Conservation (phyloP, 1,140 invertebrate genomes). For the Camponotus floridanus region DNA sequence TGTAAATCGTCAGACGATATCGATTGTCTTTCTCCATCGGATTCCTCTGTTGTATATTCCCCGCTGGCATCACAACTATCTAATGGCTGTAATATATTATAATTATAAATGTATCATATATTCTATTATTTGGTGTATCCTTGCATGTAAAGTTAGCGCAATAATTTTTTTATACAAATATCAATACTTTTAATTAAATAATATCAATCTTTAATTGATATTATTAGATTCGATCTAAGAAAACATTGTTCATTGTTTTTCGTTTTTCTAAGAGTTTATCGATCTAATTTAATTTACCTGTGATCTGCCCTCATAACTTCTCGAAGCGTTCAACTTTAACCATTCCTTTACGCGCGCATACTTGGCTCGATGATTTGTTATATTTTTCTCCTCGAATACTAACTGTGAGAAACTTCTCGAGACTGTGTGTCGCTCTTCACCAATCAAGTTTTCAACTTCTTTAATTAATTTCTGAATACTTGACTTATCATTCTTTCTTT, state of each 20-base stretch:
- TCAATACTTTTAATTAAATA: background rate
- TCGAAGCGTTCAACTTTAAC: slow-evolving; percentile 86
- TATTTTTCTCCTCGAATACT: slow-evolving; percentile 85
- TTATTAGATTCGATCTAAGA: too few species aligned
- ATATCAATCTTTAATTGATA: too few species aligned
- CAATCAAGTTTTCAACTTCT: slow-evolving; percentile 91
- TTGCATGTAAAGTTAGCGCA: background rate
- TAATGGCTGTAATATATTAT: slow-evolving; percentile 78
- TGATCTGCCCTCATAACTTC: slow-evolving; percentile 75
- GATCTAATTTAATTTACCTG: slow-evolving; percentile 74
- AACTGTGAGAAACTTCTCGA: slow-evolving; percentile 86
- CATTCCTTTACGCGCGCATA: slow-evolving; percentile 90
- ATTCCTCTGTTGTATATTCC: slow-evolving; percentile 94
- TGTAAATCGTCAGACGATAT: slow-evolving; percentile 91
- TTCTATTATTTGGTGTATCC: background rate
- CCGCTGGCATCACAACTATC: slow-evolving; percentile 95
- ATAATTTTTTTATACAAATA: background rate
- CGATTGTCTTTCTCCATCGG: slow-evolving; percentile 89
- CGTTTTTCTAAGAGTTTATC: background rate
- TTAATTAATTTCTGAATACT: slow-evolving; percentile 89
- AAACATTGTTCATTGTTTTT: background rate
- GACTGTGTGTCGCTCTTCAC: slow-evolving; percentile 84
- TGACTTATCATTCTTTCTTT: slow-evolving; percentile 82
- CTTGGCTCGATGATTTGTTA: slow-evolving; percentile 86
- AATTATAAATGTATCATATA: background rate